These are phyloP conservation scores for Drosophila simulans DNA, from an alignment of 1,140 invertebrate genomes.

Conservation along the genomic window DNA sequence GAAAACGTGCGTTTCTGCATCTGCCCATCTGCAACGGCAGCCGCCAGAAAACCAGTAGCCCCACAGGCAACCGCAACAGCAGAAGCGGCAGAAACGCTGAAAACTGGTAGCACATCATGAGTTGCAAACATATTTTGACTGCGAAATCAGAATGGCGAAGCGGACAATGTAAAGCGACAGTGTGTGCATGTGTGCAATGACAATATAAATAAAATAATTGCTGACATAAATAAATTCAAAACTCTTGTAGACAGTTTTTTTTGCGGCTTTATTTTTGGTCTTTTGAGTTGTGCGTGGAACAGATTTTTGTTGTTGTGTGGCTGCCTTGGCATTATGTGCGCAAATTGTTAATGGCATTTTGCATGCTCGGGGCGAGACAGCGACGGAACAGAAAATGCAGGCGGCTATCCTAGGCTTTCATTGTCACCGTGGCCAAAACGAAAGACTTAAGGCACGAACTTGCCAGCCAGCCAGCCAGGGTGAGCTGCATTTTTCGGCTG, in stretches of 20 bases:
- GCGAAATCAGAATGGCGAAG: conserved; percentile 65
- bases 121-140: conserved; percentile 81
- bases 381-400: conserved; percentile 61
- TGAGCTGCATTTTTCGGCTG: conserved; percentile 51
- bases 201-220: conserved; percentile 84
- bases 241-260: conserved; percentile 41
- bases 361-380: conserved; percentile 38
- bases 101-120: conserved; percentile 67
- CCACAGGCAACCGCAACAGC: conserved; percentile 5
- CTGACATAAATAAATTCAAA: conserved; percentile 81
- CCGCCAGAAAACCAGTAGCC: conserved; percentile 66
- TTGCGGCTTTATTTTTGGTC: conserved; percentile 15
- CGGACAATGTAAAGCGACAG: conserved; percentile 44
- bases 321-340: conserved; percentile 56
- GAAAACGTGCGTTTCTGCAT: too few species aligned
- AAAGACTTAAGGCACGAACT: conserved; percentile 81
- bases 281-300: conserved; percentile 64
- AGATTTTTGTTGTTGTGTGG: conserved; percentile 40
- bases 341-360: conserved; percentile 74
- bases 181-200: conserved; percentile 42
- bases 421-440: conserved; percentile 62
- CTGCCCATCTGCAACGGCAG: background rate
- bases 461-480: conserved; percentile 51
- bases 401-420: conserved; percentile 66
- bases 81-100: conserved; percentile 15